Evolutionary conservation across 2,797 vertebrate species (phyloP), one percentile per base, ranked within the genome.

Genomic region (Neosalanx taihuensis): DNA sequence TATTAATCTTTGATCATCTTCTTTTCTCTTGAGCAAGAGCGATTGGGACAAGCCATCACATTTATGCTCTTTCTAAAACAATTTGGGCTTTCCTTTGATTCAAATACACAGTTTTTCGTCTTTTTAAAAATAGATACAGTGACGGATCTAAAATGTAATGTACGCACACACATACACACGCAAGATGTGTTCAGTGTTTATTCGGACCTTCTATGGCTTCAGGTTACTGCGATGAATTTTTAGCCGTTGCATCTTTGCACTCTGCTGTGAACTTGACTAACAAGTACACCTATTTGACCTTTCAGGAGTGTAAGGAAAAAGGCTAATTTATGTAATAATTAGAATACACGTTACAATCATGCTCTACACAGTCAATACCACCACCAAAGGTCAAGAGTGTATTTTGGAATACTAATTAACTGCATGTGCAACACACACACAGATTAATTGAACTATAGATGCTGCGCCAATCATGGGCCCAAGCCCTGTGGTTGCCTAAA

Each of bases 1-100:
- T 67, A 71, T 75, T 66, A 72, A 72, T 72, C 56, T 69, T 78
- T 72, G 69, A 78, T 72, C 61, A 35, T 46, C 58, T 70, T 75
- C 77, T 57, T 72, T 70, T 62, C 73, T 74, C 67, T 58, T 67
- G 64, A 73, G 70, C 23, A 31, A 18, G 37, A 73, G 53, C 35
- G 26, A 51, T 33, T 1, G 31, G 41, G 6, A 6, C 60, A 41
- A 41, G 57, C 7, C 6, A 13, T 33, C 61, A 58, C 69, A 23
- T 53, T 31, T 33, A 15, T 17, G 62, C 57, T 9, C 31, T 51
- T 58, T 70, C 63, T 67, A 6, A 35, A 53, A 67, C 17, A 61
- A 53, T 61, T 67, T 66, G 56, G 64, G 29, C 23, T 60, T 41
- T n/a, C 9, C 56, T 72, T 72, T 66, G 56, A 72, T 30, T 35